These are phyloP conservation scores for Nasonia giraulti DNA, from an alignment of 1,140 invertebrate species.

Conservation along the genomic window DNA sequence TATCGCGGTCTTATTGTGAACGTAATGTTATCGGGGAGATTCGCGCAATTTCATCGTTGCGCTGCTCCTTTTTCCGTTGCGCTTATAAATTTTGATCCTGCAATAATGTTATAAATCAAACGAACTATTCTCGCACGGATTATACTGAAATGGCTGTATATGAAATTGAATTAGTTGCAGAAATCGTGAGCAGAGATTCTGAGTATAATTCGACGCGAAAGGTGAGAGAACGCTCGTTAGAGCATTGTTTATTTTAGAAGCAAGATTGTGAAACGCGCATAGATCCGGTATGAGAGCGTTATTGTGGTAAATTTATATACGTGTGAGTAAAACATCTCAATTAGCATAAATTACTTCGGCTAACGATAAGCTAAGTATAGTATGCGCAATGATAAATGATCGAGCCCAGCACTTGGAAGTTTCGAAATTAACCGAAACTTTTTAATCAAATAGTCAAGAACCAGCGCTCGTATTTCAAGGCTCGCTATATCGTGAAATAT, in stretches of 20 bases:
- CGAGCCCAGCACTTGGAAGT: not conserved
- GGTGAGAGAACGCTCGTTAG: conserved; percentile 10
- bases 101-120: conserved; percentile 19
- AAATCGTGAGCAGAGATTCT: conserved; percentile 19
- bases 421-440: not conserved
- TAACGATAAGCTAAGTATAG: not conserved
- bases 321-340: not conserved
- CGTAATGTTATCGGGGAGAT: not conserved
- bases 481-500: not conserved
- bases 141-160: not conserved
- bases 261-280: not conserved
- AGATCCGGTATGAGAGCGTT: not conserved
- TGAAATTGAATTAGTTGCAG: conserved; percentile 36
- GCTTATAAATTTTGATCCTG: conserved; percentile 22
- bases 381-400: not conserved
- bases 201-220: not conserved
- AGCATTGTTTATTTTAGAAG: conserved; percentile 26
- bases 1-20: not conserved
- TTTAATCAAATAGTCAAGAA: not conserved
- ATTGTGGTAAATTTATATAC: not conserved
- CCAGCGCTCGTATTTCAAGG: not conserved
- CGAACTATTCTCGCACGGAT: not conserved
- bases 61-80: no score
- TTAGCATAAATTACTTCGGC: not conserved
- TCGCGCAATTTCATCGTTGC: not conserved